Conservation (phyloP, 2,888 invertebrate species). For the Chironomus tentans region DNA sequence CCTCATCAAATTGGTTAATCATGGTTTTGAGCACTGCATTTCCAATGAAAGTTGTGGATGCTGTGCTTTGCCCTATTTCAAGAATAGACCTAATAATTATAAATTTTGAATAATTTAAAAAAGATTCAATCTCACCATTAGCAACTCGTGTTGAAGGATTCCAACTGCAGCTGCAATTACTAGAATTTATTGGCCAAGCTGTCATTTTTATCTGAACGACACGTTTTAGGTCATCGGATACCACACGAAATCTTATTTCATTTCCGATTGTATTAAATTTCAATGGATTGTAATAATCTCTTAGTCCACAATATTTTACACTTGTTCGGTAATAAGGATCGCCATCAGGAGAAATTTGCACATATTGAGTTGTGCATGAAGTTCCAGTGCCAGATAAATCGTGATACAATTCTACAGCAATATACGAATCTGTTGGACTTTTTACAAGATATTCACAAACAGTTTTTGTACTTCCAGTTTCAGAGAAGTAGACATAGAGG, state of each 20-base stretch:
- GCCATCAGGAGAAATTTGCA: not conserved
- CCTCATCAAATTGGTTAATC: not conserved
- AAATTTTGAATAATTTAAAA: not conserved
- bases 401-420: not conserved
- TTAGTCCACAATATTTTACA: not conserved
- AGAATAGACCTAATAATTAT: not conserved
- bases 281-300: not conserved
- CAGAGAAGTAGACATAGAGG: too few species aligned
- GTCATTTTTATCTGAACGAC: not conserved
- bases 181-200: not conserved
- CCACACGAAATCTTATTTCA: not conserved
- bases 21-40: not conserved
- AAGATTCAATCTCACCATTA: not conserved
- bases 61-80: not conserved
- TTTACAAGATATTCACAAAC: not conserved
- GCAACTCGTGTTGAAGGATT: not conserved
- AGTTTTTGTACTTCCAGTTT: too few species aligned
- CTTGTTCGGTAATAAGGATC: not conserved
- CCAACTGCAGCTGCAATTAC: conserved; percentile 10
- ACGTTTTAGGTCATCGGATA: not conserved
- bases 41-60: not conserved
- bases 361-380: not conserved
- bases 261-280: not conserved
- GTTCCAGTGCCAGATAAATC: not conserved
- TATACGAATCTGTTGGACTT: not conserved